A percentile compares a stretch with the other conserved stretches of the same genome.
phyloP scores from a whole-genome alignment of 2,888 invertebrate species.

The Baronia brevicornis region DNA sequence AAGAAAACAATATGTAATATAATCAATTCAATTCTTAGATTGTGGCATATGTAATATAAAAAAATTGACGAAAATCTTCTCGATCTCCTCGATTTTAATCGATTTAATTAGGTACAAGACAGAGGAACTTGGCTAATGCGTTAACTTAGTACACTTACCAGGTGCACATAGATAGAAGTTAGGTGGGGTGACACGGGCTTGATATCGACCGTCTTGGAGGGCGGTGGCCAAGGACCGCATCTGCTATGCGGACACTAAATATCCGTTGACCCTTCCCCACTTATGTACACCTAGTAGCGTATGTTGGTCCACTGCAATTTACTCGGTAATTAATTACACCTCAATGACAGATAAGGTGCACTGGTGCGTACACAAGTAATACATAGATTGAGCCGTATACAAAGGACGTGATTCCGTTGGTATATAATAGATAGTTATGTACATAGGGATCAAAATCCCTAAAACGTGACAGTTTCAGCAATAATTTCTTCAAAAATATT shows the following conservation, averaged over 20 bases:
- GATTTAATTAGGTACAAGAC: neutral
- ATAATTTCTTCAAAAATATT: too few species aligned
- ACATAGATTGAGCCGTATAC: slow-evolving; percentile 22
- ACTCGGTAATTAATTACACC: slow-evolving; percentile 65
- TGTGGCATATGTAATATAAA: neutral
- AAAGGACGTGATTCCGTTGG: slow-evolving; percentile 19
- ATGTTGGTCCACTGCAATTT: slow-evolving; percentile 48
- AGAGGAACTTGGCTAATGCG: slow-evolving; percentile 3
- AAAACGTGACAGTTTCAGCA: too few species aligned
- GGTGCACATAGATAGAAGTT: slow-evolving; percentile 65
- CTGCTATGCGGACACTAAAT: slow-evolving; percentile 71
- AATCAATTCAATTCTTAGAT: neutral
- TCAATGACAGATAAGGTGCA: slow-evolving; percentile 69
- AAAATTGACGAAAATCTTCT: neutral
- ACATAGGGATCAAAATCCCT: too few species aligned
- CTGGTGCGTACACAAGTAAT: slow-evolving; percentile 31
- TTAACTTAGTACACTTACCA: slow-evolving; percentile 45
- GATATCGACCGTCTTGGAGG: slow-evolving; percentile 72
- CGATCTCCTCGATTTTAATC: too few species aligned
- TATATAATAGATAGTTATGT: slow-evolving; percentile 15
- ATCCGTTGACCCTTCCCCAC: slow-evolving; percentile 65
- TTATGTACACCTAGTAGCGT: slow-evolving; percentile 47
- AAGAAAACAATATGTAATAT: slow-evolving; percentile 6
- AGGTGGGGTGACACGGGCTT: slow-evolving; percentile 58
- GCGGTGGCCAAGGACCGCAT: slow-evolving; percentile 71